Conservation (phyloP, 2,888 invertebrate species). For the Mythimna albipuncta region DNA sequence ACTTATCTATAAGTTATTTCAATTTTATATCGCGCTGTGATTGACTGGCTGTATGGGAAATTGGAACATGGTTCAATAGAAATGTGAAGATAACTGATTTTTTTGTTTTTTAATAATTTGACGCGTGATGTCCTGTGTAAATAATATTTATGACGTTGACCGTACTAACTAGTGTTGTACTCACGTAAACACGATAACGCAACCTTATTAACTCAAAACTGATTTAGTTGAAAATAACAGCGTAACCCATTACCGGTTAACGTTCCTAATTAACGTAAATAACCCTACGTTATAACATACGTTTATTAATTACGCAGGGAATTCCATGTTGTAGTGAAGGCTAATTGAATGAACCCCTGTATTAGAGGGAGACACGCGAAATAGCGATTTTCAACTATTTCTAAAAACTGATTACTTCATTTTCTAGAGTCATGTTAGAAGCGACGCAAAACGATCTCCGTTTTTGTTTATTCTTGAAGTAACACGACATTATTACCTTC, state of each 20-base stretch:
- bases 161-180: conserved; percentile 26
- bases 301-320: conserved; percentile 59
- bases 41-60: too few relatives aligned
- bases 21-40: too few relatives aligned
- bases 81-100: too few relatives aligned
- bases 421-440: conserved; percentile 52
- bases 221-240: conserved; percentile 52
- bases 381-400: conserved; percentile 72
- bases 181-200: conserved; percentile 15
- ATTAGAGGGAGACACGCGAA: conserved; percentile 75
- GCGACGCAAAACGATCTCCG: conserved; percentile 22
- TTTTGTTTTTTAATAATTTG: too few relatives aligned
- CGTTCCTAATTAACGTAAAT: conserved; percentile 55
- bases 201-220: conserved; percentile 33
- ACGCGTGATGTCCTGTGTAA: not conserved
- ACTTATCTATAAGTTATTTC: too few relatives aligned
- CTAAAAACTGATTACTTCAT: conserved; percentile 71
- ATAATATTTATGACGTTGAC: not conserved
- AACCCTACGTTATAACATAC: conserved; percentile 43
- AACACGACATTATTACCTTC: not conserved
- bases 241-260: conserved; percentile 48
- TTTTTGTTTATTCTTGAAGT: conserved; percentile 22
- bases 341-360: conserved; percentile 62
- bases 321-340: conserved; percentile 51
- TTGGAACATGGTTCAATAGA: too few relatives aligned